Percentiles rank a stretch among this genome's conserved stretches.
Conservation (phyloP, 2,113 vertebrate genomes). For the Larimichthys polyactis region DNA sequence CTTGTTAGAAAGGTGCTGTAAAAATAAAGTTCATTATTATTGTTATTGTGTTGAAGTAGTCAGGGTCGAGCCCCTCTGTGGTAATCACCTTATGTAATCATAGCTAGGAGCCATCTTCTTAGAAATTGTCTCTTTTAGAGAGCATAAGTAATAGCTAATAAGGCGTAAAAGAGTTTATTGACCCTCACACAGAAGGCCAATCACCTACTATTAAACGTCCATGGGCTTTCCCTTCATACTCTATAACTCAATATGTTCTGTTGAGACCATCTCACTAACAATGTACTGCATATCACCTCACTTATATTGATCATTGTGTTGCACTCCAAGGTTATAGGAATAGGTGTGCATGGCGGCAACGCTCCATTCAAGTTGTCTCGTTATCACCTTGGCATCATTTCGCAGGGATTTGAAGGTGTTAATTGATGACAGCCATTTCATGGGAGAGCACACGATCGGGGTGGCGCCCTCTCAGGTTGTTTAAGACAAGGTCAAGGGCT, state of each 20-base stretch:
- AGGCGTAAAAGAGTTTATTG: conserved; percentile 17
- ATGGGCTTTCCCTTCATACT: background rate
- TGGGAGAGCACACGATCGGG: background rate
- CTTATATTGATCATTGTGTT: conserved; percentile 24
- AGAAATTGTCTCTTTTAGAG: conserved; percentile 12
- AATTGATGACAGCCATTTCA: conserved; percentile 31
- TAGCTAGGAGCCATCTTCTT: conserved; percentile 9
- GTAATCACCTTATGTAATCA: conserved; percentile 18
- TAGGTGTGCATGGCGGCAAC: background rate
- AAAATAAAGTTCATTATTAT: background rate
- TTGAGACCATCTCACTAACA: conserved; percentile 10
- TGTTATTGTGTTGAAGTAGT: conserved; percentile 1
- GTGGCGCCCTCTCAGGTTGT: background rate
- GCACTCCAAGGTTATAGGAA: conserved; percentile 8
- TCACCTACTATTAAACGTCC: conserved; percentile 13
- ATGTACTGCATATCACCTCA: background rate
- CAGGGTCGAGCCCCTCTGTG: background rate
- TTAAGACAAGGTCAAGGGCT: background rate
- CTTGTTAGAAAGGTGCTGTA: background rate
- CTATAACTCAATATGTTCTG: conserved; percentile 11
- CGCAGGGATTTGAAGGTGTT: conserved; percentile 15
- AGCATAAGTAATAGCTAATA: conserved; percentile 22
- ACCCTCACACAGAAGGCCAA: conserved; percentile 26
- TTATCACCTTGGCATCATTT: conserved; percentile 17
- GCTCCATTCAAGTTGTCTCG: background rate